phyloP scores from a whole-genome alignment of 2,113 vertebrate species.

The Cyanoderma ruficeps region DNA sequence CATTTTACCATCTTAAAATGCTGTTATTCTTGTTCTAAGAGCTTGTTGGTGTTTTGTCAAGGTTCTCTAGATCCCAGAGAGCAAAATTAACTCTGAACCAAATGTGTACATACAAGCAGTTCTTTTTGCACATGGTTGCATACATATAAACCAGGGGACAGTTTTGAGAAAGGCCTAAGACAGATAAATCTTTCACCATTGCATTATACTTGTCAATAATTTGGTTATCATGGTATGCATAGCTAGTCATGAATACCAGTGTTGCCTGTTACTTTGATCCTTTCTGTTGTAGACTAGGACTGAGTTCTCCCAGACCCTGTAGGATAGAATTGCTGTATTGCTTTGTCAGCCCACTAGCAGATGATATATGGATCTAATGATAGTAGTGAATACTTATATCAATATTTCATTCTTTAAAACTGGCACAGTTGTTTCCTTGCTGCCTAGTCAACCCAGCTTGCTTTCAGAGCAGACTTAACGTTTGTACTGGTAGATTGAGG shows the following conservation, averaged over 20 bases:
- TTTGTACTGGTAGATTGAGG: neutral
- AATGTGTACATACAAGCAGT: neutral
- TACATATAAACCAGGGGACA: neutral
- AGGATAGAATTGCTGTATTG: neutral
- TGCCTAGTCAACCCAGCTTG: neutral
- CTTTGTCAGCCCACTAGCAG: neutral
- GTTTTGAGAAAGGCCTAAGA: neutral
- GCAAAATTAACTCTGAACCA: neutral
- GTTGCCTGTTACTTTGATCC: neutral
- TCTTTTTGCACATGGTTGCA: neutral
- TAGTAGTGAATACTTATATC: neutral
- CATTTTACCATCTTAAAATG: neutral
- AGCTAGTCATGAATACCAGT: neutral
- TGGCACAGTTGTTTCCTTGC: neutral
- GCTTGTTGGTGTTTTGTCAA: neutral
- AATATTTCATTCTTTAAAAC: neutral
- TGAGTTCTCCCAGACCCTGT: neutral
- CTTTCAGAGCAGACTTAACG: neutral
- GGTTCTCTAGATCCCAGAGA: neutral
- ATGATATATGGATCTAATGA: neutral
- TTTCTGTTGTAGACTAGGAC: neutral
- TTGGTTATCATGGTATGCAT: neutral
- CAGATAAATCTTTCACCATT: neutral
- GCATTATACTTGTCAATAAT: neutral
- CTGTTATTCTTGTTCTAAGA: neutral